Evolutionary conservation across 2,113 vertebrate genomes (phyloP).

Genomic region (Rhadina sibilatrix): DNA sequence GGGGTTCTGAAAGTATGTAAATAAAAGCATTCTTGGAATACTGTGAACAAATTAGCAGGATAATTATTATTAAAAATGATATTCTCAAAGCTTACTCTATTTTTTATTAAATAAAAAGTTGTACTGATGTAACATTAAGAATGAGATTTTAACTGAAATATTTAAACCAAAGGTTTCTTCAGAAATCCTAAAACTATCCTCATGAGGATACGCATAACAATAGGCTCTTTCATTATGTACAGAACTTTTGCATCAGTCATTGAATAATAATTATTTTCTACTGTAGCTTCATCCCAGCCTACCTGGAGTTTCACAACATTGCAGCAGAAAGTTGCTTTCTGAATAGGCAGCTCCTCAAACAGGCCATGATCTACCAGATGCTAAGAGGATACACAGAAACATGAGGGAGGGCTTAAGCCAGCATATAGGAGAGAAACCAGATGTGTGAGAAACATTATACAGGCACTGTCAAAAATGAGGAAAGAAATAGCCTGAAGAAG

Average conservation of each 20-base stretch:
- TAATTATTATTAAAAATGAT: not conserved
- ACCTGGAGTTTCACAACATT: conserved; percentile 2
- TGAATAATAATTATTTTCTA: conserved; percentile 40
- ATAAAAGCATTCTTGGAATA: not conserved
- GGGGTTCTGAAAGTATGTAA: not conserved
- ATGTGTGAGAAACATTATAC: conserved; percentile 43
- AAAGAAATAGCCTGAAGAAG: conserved; percentile 33
- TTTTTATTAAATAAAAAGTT: not conserved
- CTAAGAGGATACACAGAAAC: conserved; percentile 60
- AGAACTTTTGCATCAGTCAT: conserved; percentile 4
- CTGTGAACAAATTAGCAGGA: not conserved
- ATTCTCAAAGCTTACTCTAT: not conserved
- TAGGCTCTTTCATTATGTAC: conserved; percentile 32
- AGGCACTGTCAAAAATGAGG: conserved; percentile 11
- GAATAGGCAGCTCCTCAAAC: conserved; percentile 20
- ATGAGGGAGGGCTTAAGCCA: conserved; percentile 39
- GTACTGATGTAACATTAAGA: not conserved
- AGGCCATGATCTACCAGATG: conserved; percentile 45
- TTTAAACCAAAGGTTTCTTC: conserved; percentile 18
- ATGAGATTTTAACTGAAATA: not conserved
- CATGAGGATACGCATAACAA: not conserved
- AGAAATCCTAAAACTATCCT: not conserved
- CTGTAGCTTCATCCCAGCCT: not conserved
- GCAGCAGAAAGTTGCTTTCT: conserved; percentile 15
- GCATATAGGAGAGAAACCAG: conserved; percentile 38